Conservation (phyloP, 2,797 vertebrate species). For the Syndactyla subalaris region DNA sequence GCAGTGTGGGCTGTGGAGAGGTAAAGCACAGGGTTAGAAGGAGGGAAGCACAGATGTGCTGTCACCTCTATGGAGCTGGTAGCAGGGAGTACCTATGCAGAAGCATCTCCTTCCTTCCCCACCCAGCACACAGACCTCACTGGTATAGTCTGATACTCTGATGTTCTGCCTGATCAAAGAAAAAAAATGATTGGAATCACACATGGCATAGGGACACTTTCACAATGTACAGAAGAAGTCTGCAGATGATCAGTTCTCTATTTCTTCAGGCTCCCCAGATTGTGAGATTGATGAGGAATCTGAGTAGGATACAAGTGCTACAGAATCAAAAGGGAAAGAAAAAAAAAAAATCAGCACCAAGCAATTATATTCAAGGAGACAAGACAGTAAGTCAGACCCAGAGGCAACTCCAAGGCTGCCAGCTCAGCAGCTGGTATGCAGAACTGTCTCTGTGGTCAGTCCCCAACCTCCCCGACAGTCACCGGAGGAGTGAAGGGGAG, state of each 20-base stretch:
- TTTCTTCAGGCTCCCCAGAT: slow-evolving; percentile 13
- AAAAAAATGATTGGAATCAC: not conserved
- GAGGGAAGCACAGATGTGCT: not conserved
- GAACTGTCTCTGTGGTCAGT: not conserved
- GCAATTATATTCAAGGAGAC: slow-evolving; percentile 15
- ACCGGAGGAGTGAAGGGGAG: not conserved
- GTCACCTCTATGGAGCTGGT: not conserved
- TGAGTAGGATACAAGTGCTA: not conserved
- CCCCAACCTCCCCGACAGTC: not conserved
- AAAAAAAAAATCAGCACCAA: not conserved
- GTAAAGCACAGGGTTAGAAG: not conserved
- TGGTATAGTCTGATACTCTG: not conserved
- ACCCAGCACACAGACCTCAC: not conserved
- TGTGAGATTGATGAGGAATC: not conserved
- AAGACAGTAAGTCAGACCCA: slow-evolving; percentile 10
- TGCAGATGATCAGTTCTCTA: not conserved
- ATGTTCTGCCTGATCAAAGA: not conserved
- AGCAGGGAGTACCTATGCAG: not conserved
- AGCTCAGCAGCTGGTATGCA: slow-evolving; percentile 54
- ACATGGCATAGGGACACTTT: not conserved
- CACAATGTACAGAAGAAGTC: not conserved
- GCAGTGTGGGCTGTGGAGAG: not conserved
- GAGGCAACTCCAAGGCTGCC: slow-evolving; percentile 36
- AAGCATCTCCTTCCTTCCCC: not conserved
- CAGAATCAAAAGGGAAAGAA: slow-evolving; percentile 1